Base-by-base conservation (phyloP, 2,797 vertebrate species). In the Enteromius mattozi region DNA sequence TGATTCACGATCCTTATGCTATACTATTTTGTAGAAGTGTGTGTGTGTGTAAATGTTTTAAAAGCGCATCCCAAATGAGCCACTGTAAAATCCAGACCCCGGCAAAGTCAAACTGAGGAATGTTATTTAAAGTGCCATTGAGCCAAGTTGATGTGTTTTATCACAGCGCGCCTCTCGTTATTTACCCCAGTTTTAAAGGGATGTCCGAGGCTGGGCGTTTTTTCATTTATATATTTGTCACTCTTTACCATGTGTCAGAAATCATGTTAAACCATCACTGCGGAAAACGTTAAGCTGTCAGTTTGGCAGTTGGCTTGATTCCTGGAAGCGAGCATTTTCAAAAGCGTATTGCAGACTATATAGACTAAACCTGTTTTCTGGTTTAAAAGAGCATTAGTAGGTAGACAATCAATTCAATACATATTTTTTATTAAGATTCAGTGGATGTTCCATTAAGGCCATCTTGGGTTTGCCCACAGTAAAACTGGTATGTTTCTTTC, bases 51-150 rank as follows among this genome's bases (percentile, higher is more conserved):
- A 61, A 35, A 74, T 8, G 68, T 59, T 42, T 45, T 40, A 7
- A 35, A 77, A 77, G 74, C 13, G 14, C 33, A 78, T 27, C 49
- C 59, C 8, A 82, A 63, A 83, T 40, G 59, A 83, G 71, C 61
- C 72, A 56, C 19, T 24, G 37, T 54, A 49, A 70, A 82, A n/a
- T 66, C 40, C 42, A 66, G 54, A 82, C 19, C 80, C 54, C 3
- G 6, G 70, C 16, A 3, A 40, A 76, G 59, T 72, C 68, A 71
- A 81, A 42, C n/a, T 80, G 79, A 71, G 19, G 59, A 83, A 77
- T 68, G 61, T 76, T 65, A 74, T 75, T 75, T 83, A 45, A 70
- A 84, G 82, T 84, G 82, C 82, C 75, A 84, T 68, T 84, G 75
- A 70, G 74, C 75, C 82, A n/a, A 45, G 45, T 30, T 33, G 16